A percentile compares a stretch with the other conserved stretches of the same genome.
Evolutionary conservation across 2,888 invertebrate species (phyloP).

Genomic region (Linnaemya tessellans): DNA sequence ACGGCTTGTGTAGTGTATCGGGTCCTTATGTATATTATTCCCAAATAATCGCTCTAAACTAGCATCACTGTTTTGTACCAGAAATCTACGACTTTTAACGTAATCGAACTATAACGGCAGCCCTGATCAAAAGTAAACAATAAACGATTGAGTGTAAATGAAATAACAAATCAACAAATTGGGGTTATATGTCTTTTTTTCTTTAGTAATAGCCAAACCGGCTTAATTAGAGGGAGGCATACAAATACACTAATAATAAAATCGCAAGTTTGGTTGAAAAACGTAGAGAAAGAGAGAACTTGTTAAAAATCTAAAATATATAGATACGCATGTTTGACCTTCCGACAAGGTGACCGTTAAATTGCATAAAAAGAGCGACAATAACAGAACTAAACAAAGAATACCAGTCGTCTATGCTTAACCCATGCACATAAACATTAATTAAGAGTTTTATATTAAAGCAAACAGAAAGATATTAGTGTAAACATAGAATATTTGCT

Average conservation of each 20-base stretch:
- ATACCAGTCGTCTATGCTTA: slow-evolving; percentile 13
- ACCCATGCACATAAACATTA: slow-evolving; percentile 1
- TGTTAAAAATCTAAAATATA: slow-evolving; percentile 25
- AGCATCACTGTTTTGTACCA: background rate
- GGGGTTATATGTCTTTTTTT: background rate
- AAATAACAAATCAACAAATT: slow-evolving; percentile 41
- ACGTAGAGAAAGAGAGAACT: slow-evolving; percentile 15
- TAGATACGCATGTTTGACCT: slow-evolving; percentile 84
- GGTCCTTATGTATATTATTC: too few relatives aligned
- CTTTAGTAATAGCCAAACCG: slow-evolving; percentile 42
- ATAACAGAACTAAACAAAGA: slow-evolving; percentile 28
- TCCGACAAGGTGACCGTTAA: slow-evolving; percentile 85
- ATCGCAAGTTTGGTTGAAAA: background rate
- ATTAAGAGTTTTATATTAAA: background rate
- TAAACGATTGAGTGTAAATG: slow-evolving; percentile 10
- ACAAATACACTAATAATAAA: slow-evolving; percentile 22
- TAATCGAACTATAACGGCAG: background rate
- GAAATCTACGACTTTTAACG: background rate
- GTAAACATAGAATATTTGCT: background rate
- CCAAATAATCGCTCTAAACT: background rate
- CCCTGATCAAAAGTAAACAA: slow-evolving; percentile 13
- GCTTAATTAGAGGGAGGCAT: slow-evolving; percentile 55
- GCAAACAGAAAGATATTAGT: background rate
- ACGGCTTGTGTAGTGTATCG: too few relatives aligned
- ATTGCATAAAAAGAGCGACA: slow-evolving; percentile 52